Base-by-base conservation (phyloP, 2,888 invertebrate genomes). In the Kuschelorhynchus macadamiae region DNA sequence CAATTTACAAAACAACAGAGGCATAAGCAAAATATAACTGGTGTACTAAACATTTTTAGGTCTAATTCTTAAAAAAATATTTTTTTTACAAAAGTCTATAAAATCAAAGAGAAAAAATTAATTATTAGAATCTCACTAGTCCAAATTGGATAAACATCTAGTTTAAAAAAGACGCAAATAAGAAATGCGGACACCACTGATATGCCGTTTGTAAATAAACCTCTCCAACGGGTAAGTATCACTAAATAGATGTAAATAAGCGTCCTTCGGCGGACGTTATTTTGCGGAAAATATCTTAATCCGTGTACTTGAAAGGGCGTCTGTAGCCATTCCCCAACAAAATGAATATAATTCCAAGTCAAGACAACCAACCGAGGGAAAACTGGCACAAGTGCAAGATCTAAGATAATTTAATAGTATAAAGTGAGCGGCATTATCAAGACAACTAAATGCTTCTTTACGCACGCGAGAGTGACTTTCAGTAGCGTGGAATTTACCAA, bases 361-460 rank as follows among this genome's bases (percentile, higher is more conserved):
- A 61, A 55, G 56, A 53, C 53, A 60, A 39, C 39, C 39, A 46
- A 33, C 60, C 33, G 30, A 66, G 56, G 62, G 57, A 68, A 63
- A 63, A 68, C 57, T 53, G 57, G 50, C 67, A 56, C 62, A 57
- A 67, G 62, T 63, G 62, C 62, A 63, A 56, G 63, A 62, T 69
- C 61, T 52, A 44, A 63, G 68, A 69, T 69, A 69, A 69, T 69
- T 69, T 69, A 64, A 69, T 64, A 64, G 55, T 59, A 62, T 62
- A 50, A 53, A 69, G 64, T 64, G 62, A 67, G 67, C 62, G 53
- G 59, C 59, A 55, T 66, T 62, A 62, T 67, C 44, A 63, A 49
- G 63, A 56, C 59, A 47, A 56, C 50, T 66, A 66, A 70, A 62
- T 52, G 42, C 61, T 61, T 36, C 56, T 61, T 67, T 62, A 57